phyloP scores from a whole-genome alignment of 2,113 vertebrate genomes.

The Pagrus major region DNA sequence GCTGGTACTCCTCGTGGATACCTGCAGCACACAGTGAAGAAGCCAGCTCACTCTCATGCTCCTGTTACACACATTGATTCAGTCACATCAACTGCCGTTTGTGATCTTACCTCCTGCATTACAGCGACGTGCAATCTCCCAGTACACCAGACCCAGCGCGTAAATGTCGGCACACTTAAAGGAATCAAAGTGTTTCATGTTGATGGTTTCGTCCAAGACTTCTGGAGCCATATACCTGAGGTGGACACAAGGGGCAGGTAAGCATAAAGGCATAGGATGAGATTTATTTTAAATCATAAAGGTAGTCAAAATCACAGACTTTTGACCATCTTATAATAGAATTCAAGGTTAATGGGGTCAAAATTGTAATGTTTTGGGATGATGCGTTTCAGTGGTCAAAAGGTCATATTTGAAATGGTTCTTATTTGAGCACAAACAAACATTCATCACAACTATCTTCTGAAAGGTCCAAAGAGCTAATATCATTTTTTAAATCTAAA shows the following conservation, averaged over 20 bases:
- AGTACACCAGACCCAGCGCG: slow-evolving; percentile 95
- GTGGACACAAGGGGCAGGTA: not conserved
- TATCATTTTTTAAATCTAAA: too few species aligned
- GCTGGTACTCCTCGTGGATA: slow-evolving; percentile 98
- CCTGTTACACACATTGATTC: fast-evolving
- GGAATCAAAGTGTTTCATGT: slow-evolving; percentile 99
- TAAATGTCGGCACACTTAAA: slow-evolving; percentile 99
- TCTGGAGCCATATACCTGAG: slow-evolving; percentile 98
- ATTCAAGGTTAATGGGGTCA: not conserved
- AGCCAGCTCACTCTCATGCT: not conserved
- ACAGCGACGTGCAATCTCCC: slow-evolving; percentile 97
- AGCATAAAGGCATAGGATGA: not conserved
- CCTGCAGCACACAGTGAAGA: slow-evolving; percentile 77
- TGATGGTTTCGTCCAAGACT: slow-evolving; percentile 97
- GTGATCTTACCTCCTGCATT: slow-evolving; percentile 91
- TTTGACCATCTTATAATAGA: not conserved
- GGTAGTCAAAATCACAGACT: not conserved
- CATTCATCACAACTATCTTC: not conserved
- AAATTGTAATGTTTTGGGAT: not conserved
- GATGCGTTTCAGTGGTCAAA: not conserved
- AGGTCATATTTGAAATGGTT: not conserved
- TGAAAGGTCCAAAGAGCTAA: not conserved
- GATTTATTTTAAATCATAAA: not conserved
- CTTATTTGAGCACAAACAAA: not conserved
- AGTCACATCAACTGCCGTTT: not conserved